Evolutionary conservation across 2,113 vertebrate genomes (phyloP).

Genomic region (Ptilonorhynchus violaceus): DNA sequence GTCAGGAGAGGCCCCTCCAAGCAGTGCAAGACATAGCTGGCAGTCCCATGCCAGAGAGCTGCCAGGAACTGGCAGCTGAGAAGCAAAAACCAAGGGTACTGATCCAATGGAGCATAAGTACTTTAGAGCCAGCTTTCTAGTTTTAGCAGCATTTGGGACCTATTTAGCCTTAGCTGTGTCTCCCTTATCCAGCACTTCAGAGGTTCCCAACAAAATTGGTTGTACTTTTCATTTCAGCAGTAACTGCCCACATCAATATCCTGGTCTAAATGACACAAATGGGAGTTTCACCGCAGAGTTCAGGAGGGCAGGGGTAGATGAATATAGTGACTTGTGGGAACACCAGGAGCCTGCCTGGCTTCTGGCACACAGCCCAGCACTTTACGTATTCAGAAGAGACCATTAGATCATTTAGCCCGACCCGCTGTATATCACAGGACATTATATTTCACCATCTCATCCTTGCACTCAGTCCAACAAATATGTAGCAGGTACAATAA

Average conservation of each 20-base stretch:
- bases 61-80: neutral
- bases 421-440: neutral
- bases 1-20: neutral
- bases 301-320: neutral
- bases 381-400: neutral
- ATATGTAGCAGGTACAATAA: constrained; percentile 6
- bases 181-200: neutral
- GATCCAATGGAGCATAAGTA: neutral
- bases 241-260: neutral
- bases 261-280: neutral
- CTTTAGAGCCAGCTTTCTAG: neutral
- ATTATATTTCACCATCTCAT: neutral
- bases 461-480: neutral
- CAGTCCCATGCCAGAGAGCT: neutral
- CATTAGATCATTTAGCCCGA: constrained; percentile 2
- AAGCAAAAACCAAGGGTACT: neutral
- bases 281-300: neutral
- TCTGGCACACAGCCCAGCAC: constrained; percentile 29
- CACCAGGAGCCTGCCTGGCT: constrained; percentile 16
- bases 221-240: neutral
- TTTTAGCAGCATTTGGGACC: neutral
- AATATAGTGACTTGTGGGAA: neutral
- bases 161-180: neutral
- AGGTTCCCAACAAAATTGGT: neutral
- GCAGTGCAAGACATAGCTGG: neutral